Conservation (phyloP, 2,797 vertebrate genomes). For the Manis javanica region DNA sequence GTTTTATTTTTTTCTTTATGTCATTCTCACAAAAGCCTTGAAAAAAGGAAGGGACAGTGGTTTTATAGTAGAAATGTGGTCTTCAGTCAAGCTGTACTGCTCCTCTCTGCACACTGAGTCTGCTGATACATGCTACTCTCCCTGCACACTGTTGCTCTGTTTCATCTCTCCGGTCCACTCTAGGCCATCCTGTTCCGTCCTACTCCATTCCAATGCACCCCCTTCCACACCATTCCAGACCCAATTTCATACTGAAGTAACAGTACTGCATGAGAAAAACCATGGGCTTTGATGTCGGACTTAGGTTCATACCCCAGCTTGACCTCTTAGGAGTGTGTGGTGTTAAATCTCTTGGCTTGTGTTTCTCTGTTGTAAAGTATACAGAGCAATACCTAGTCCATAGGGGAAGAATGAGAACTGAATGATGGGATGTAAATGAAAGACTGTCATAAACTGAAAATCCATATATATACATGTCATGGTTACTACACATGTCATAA, state of each 20-base stretch:
- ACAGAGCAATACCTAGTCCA: neutral
- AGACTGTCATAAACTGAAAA: neutral
- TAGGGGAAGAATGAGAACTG: neutral
- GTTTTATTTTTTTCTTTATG: neutral
- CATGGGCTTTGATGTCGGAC: neutral
- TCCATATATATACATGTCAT: too few species aligned
- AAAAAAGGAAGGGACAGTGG: neutral
- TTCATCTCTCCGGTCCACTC: neutral
- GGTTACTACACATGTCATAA: neutral
- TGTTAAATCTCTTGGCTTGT: neutral
- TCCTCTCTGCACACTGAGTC: neutral
- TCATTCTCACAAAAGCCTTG: neutral
- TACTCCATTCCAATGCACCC: too few species aligned
- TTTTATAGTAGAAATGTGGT: neutral
- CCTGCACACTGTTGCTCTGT: rapidly evolving
- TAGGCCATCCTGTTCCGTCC: rapidly evolving
- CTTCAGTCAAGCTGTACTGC: neutral
- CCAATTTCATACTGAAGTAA: neutral
- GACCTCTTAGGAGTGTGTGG: rapidly evolving
- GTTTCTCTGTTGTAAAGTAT: neutral
- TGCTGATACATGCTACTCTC: rapidly evolving
- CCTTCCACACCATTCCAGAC: too few species aligned
- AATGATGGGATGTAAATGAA: neutral
- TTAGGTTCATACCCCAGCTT: neutral
- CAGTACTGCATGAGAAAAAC: neutral